Evolutionary conservation across 2,888 invertebrate species (phyloP), one percentile per base, ranked within the genome.

Genomic region (Deilephila elpenor): DNA sequence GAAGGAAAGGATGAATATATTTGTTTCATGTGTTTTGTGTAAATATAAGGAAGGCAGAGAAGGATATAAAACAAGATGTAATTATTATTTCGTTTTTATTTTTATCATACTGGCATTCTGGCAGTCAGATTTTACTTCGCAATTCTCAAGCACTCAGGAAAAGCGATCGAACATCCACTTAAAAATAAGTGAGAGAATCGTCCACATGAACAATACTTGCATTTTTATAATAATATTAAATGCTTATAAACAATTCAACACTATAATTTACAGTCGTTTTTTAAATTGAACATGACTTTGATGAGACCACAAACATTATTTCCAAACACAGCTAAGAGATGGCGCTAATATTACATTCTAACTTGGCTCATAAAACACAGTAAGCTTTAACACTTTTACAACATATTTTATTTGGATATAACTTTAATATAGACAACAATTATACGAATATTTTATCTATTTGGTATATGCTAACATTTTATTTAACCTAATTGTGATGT

Each of bases 231-330:
- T 76, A 80, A 74, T 37, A 72, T 74, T 78, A 91, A 91, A 92
- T 91, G 91, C 91, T 89, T 89, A 86, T 88, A 84, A 80, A 80
- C 75, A 78, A 74, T 80, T 75, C 53, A 73, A 71, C 73, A 74
- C 25, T 64, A 53, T 64, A 53, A 64, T 34, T 34, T 56, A 72
- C 19, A 59, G 56, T 71, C 32, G 32, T 34, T 71, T 64, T 67
- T 77, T 73, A 71, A 74, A 78, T 56, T 81, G 59, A 76, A 74
- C 72, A 74, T 37, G 71, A 72, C 72, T 78, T 75, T 64, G 60
- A 73, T 74, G 71, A 74, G 76, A 74, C 73, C 74, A 11, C 72
- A 53, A 60, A 74, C 61, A 59, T 67, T 59, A 61, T 70, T 73
- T 70, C 20, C 74, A 72, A 44, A 73, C 25, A 25, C 67, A 14